Base-by-base conservation (phyloP, 2,888 invertebrate genomes). In the Patella pellucida region DNA sequence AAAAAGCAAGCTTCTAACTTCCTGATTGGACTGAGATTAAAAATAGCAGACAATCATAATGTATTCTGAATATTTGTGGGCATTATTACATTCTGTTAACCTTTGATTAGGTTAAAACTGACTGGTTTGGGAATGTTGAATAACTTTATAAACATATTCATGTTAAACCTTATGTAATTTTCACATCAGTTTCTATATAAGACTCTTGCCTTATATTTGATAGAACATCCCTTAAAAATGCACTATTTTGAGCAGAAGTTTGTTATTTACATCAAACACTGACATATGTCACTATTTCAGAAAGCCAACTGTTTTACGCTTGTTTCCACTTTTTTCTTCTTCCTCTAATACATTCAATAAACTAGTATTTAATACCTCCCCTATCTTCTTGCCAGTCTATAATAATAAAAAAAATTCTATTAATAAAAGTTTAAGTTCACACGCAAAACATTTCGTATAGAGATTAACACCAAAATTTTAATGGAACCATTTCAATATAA, bases 361-460 rank as follows among this genome's bases (percentile, higher is more conserved):
- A 41, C 94, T 93, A 84, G 93, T 92, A 88, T 96, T 95, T 9
- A 97, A 91, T 74, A 93, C 92, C 82, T 94, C 92, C 0, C 95
- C 96, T 76, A 95, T 94, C 85, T 92, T 93, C 89, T 94, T 92
- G 72, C 95, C 96, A 85, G 95, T 93, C 91, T 93, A 86, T 69
- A 91, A 90, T 77, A 62, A 67, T 72, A 70, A 41, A 41, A 9
- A 41, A 0, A 41, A 5, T 41, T 41, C 31, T 41, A 41, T 41
- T 41, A 41, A 4, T 41, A 41, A 4, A 41, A 41, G 31, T 41
- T 41, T 41, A 41, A 41, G 31, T 41, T 41, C 31, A 4, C 5
- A 41, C 7, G 31, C 31, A 41, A 41, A 41, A 41, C 27, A 27
- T 27, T 27, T 3, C 1, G 27, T 27, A 27, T 2, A 3, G 3